These are phyloP conservation scores for Mythimna loreyi DNA, from an alignment of 2,888 invertebrate genomes.

Conservation along the genomic window DNA sequence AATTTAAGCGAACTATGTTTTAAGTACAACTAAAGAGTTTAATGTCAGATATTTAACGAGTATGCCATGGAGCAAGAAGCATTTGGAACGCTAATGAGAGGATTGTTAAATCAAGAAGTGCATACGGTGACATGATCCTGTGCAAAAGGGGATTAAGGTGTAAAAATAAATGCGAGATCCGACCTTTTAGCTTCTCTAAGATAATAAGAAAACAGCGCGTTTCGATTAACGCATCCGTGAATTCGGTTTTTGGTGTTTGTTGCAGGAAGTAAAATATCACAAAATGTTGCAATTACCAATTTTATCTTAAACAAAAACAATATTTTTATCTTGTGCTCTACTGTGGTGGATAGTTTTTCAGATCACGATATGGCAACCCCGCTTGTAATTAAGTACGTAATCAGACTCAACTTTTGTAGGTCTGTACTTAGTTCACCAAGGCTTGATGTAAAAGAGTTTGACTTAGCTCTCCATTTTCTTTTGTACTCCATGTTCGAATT, in stretches of 20 bases:
- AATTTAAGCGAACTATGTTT: conserved; percentile 10
- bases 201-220: background rate
- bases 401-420: background rate
- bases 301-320: background rate
- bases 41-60: background rate
- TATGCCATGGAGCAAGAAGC: background rate
- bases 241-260: no score
- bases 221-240: no score
- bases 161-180: no score
- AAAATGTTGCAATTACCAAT: background rate
- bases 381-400: conserved; percentile 21
- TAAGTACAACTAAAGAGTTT: conserved; percentile 12
- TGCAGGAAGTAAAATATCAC: no score
- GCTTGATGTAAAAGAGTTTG: no score
- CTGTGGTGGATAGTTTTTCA: background rate
- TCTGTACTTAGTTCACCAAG: no score
- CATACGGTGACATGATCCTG: background rate
- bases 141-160: background rate
- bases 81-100: conserved; percentile 8
- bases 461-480: background rate
- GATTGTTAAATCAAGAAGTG: background rate
- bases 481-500: background rate
- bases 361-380: no score
- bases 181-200: no score
- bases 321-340: background rate